Evolutionary conservation across 2,113 vertebrate species (phyloP).

Genomic region (Benitochromis conjunctus): DNA sequence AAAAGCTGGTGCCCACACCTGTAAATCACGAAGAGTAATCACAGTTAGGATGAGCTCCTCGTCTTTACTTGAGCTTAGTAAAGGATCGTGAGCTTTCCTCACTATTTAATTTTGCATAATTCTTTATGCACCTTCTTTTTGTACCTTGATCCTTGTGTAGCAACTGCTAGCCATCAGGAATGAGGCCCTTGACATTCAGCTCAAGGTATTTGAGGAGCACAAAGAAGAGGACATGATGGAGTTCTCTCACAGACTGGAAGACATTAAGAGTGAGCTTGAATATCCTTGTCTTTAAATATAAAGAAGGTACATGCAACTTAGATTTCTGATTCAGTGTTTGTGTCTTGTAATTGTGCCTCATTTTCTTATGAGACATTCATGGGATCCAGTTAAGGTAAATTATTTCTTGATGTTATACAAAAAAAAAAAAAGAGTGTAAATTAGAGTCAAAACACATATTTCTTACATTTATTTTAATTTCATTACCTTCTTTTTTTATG

Average conservation of each 20-base stretch:
- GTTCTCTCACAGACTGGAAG: constrained; percentile 90
- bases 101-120: not conserved
- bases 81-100: not conserved
- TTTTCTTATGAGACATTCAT: not conserved
- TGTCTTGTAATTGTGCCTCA: not conserved
- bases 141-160: constrained; percentile 25
- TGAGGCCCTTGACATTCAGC: constrained; percentile 94
- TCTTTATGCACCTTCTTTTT: not conserved
- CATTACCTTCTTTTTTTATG: not conserved
- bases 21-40: constrained; percentile 12
- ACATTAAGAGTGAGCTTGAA: constrained; percentile 91
- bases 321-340: not conserved
- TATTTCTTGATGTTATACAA: not conserved
- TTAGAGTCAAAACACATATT: not conserved
- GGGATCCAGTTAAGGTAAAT: not conserved
- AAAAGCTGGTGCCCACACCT: not conserved
- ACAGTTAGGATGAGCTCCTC: not conserved
- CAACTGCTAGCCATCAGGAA: constrained; percentile 77
- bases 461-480: not conserved
- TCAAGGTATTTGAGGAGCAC: constrained; percentile 95
- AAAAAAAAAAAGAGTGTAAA: not conserved
- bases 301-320: not conserved
- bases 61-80: not conserved
- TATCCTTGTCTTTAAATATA: constrained; percentile 82
- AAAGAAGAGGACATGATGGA: constrained; percentile 97